Percentiles rank a stretch among this genome's conserved stretches.
Conservation (phyloP, 2,113 vertebrate genomes). For the Mormyrus iriodes region DNA sequence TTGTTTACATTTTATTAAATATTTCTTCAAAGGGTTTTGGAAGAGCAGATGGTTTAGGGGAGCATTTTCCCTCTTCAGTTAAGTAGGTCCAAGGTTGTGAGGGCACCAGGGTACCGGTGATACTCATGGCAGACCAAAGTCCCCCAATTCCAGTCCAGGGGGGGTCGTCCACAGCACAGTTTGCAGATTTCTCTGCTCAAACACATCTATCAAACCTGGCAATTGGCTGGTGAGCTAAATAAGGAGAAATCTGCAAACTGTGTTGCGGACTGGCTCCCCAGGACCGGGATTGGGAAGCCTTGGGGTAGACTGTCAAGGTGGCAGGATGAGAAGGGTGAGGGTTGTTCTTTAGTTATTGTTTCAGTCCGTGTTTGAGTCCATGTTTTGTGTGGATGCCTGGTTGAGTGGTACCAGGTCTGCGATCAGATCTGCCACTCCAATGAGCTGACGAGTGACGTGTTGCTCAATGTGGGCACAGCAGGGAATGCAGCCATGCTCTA, state of each 20-base stretch:
- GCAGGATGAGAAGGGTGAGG: neutral
- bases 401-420: slow-evolving; percentile 5
- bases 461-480: slow-evolving; percentile 46
- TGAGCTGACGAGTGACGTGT: slow-evolving; percentile 41
- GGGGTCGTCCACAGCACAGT: neutral
- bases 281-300: neutral
- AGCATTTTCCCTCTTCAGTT: neutral
- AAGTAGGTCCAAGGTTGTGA: neutral
- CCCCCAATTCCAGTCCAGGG: neutral
- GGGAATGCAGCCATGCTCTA: slow-evolving; percentile 31
- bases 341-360: neutral
- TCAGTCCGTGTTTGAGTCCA: neutral
- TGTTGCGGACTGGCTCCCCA: neutral
- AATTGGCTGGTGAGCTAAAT: neutral
- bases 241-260: too few species aligned
- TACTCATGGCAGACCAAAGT: neutral
- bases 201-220: neutral
- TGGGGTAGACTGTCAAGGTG: neutral
- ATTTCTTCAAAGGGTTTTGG: neutral
- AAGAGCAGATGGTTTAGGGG: neutral
- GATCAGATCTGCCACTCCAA: slow-evolving; percentile 41
- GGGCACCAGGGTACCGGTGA: neutral
- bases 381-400: neutral
- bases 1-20: neutral
- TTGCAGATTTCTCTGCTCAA: neutral